phyloP scores from a whole-genome alignment of 2,888 invertebrate genomes.

The Ochropacha duplaris region DNA sequence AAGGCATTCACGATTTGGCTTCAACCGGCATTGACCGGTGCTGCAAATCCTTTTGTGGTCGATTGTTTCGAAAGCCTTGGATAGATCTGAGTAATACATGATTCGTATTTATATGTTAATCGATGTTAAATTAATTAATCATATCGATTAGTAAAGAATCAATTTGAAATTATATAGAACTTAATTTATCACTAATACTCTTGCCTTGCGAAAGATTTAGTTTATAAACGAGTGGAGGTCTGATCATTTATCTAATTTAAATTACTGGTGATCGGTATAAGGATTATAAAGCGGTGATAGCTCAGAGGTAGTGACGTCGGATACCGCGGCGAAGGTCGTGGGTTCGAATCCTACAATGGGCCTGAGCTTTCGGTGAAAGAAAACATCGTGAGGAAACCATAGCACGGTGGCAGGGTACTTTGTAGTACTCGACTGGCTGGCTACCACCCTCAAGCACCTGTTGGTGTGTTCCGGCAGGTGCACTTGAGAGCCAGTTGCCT shows the following conservation, averaged over 20 bases:
- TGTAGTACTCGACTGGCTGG: no score
- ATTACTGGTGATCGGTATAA: background rate
- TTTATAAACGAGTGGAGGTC: background rate
- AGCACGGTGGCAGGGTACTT: no score
- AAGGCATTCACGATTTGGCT: conserved; percentile 39
- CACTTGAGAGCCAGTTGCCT: no score
- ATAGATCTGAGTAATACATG: conserved; percentile 29
- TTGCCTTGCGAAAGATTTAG: background rate
- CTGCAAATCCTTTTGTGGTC: conserved; percentile 57
- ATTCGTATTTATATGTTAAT: conserved; percentile 9
- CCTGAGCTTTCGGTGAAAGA: no score
- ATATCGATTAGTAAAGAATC: conserved; percentile 14
- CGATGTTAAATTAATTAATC: conserved; percentile 23
- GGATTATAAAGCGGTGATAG: background rate
- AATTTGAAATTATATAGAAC: conserved; percentile 2
- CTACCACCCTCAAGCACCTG: no score
- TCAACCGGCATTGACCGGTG: conserved; percentile 67
- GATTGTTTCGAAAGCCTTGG: conserved; percentile 59
- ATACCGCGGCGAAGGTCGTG: no score
- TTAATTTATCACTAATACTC: background rate
- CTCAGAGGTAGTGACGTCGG: no score
- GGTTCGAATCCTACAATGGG: no score
- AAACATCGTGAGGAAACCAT: no score
- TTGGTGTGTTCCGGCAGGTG: no score
- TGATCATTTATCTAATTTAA: background rate